phyloP scores from a whole-genome alignment of 2,113 vertebrate species.

The Oenanthe oenanthe region DNA sequence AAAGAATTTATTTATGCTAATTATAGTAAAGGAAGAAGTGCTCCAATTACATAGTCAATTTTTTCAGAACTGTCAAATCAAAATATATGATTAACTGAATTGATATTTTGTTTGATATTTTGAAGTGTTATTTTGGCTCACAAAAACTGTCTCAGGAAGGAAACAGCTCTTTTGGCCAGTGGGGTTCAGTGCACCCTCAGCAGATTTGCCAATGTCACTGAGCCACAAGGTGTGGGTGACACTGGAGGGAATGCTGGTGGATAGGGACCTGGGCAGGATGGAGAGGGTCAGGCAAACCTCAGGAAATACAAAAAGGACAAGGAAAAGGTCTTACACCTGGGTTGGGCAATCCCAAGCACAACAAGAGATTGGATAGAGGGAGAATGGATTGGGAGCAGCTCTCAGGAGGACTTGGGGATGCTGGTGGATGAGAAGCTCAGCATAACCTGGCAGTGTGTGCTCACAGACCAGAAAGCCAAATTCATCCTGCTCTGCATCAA shows the following conservation, averaged over 20 bases:
- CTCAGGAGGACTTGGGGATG: not conserved
- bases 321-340: not conserved
- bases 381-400: not conserved
- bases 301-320: not conserved
- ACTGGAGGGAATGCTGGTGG: no score
- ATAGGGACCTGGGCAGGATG: not conserved
- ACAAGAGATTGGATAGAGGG: not conserved
- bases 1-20: not conserved
- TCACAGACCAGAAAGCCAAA: not conserved
- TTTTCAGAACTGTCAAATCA: not conserved
- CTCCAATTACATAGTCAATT: not conserved
- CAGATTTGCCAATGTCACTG: not conserved
- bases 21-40: not conserved
- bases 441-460: accelerated
- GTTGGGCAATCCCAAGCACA: no score
- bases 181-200: accelerated
- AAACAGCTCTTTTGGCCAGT: not conserved
- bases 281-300: not conserved
- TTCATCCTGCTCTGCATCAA: not conserved
- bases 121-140: not conserved
- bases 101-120: not conserved
- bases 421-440: not conserved
- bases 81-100: not conserved
- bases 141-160: not conserved
- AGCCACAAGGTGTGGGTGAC: not conserved